Percentiles rank a stretch among this genome's conserved stretches.
Evolutionary conservation across 2,113 vertebrate species (phyloP).

Genomic region (Pomatorhinus ruficollis): DNA sequence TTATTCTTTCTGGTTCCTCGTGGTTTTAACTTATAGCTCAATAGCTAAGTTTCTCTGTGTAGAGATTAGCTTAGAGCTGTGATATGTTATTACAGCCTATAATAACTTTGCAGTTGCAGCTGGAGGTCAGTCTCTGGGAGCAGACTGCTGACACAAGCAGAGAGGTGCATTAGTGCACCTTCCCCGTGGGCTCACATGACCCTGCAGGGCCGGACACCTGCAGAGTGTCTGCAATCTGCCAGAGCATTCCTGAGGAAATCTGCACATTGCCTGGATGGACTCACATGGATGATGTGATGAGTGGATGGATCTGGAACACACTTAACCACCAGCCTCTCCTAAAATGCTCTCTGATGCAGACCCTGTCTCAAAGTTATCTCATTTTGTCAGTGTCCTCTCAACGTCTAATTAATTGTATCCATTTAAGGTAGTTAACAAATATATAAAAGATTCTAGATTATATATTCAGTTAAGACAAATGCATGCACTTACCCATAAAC

Average conservation of each 20-base stretch:
- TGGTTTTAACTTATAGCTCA: not conserved
- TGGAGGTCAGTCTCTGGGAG: not conserved
- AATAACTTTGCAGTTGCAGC: not conserved
- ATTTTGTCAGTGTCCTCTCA: not conserved
- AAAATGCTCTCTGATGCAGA: not conserved
- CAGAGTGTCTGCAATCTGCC: not conserved
- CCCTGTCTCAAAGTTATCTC: not conserved
- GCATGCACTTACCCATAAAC: slow-evolving; percentile 15
- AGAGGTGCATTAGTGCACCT: not conserved
- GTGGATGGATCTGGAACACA: not conserved
- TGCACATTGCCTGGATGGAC: not conserved
- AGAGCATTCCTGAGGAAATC: not conserved
- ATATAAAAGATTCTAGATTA: not conserved
- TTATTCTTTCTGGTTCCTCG: not conserved
- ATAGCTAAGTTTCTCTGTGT: not conserved
- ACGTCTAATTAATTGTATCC: not conserved
- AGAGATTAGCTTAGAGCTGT: not conserved
- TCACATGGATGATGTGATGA: not conserved
- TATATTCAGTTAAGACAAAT: not conserved
- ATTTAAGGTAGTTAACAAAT: not conserved
- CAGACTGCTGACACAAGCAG: not conserved
- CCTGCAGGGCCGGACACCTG: not conserved
- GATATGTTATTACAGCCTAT: not conserved
- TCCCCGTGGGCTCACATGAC: not conserved
- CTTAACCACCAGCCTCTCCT: not conserved